Evolutionary conservation across 1,140 invertebrate species (phyloP), one percentile per base, ranked within the genome.

Genomic region (Drosophila sturtevanti): DNA sequence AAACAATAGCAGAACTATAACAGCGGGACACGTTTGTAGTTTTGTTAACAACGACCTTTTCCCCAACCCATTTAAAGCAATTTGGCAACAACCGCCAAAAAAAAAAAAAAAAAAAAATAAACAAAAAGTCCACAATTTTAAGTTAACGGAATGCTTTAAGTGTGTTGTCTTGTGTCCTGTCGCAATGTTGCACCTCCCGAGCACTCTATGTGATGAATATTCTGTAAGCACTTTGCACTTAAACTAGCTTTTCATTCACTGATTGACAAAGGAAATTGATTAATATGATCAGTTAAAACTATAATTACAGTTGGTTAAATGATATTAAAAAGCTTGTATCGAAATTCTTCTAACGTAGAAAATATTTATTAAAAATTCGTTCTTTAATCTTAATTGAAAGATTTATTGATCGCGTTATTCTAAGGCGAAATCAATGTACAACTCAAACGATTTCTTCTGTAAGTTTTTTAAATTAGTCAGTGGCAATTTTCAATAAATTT

Each of bases 61-160:
- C 90, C 74, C 90, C 90, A 90, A 90, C 72, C 87, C 90, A 91
- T 91, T 91, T 91, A 91, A 91, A 91, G 84, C 90, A 91, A 91
- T 81, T 90, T 91, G 90, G 90, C 90, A 91, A 91, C 90, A 79
- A 85, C 85, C 48, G 79, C 18, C 12, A 44, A 65, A 18, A 12
- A 56, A 11, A 38, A 18, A 44, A 18, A 10, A 31, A 34, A 34
- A 12, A n/a, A 48, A 9, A n/a, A 41, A 12, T n/a, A n/a, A 41
- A 41, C 9, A 41, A 41, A 41, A 41, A 3, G 58, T 62, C 11
- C 24, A 63, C 24, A 48, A 62, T 81, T 63, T 66, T 77, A 35
- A 68, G 67, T 75, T 75, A 62, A 66, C 64, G 31, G 48, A 87
- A 72, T 89, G 82, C 82, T 86, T 86, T 86, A 87, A 86, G 82